These are phyloP conservation scores for Proisotoma minuta DNA, from an alignment of 2,888 invertebrate genomes.

Conservation along the genomic window DNA sequence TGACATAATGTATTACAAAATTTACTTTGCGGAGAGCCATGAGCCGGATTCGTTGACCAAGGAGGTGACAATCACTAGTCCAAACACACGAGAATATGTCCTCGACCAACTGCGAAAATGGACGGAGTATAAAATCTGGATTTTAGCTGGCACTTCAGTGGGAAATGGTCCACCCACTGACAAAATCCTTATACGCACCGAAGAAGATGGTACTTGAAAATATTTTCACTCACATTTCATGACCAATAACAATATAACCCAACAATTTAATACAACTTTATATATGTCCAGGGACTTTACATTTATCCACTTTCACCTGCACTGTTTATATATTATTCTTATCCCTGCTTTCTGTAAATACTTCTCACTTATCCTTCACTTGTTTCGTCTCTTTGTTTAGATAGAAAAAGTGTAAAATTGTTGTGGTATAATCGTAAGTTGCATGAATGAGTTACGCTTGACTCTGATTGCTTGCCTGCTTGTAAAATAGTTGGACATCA, in stretches of 20 bases:
- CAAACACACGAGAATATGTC: slow-evolving; percentile 70
- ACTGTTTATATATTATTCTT: background rate
- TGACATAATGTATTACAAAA: slow-evolving; percentile 89
- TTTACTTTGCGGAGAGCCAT: slow-evolving; percentile 77
- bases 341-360: background rate
- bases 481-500: background rate
- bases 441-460: no score
- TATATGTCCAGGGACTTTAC: background rate
- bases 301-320: background rate
- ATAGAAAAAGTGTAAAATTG: background rate
- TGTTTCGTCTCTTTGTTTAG: no score
- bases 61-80: slow-evolving; percentile 62
- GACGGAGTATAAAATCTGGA: slow-evolving; percentile 96
- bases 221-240: slow-evolving; percentile 50
- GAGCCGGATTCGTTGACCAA: slow-evolving; percentile 75
- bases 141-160: slow-evolving; percentile 90
- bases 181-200: slow-evolving; percentile 86
- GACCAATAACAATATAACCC: slow-evolving; percentile 12
- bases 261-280: background rate
- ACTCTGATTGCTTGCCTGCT: no score
- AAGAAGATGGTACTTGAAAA: slow-evolving; percentile 99
- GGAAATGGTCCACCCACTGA: slow-evolving; percentile 93
- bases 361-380: no score
- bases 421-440: background rate
- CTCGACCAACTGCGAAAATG: slow-evolving; percentile 87